Percentiles rank a stretch among this genome's conserved stretches.
phyloP scores from a whole-genome alignment of 2,113 vertebrate species.

The Malurus melanocephalus region DNA sequence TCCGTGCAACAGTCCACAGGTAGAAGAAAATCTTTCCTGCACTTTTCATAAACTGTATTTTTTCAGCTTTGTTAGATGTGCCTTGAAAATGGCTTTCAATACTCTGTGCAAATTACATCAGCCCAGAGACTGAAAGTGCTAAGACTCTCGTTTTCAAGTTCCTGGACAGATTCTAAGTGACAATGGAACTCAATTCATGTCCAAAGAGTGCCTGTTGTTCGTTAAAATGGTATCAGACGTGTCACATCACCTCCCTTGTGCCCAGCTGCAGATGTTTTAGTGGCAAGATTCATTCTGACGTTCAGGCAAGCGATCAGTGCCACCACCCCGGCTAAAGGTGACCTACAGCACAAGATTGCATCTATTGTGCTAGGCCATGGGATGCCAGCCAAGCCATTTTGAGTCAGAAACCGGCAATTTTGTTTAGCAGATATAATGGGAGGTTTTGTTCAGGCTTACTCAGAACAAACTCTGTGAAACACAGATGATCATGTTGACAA shows the following conservation, averaged over 20 bases:
- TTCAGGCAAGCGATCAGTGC: neutral
- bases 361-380: neutral
- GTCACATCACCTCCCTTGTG: neutral
- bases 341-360: neutral
- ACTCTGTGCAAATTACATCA: neutral
- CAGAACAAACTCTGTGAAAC: neutral
- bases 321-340: neutral
- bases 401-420: neutral
- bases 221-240: neutral
- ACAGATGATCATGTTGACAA: neutral
- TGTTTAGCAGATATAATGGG: neutral
- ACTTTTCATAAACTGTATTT: neutral
- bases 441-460: neutral
- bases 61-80: neutral
- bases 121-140: neutral
- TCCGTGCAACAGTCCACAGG: neutral
- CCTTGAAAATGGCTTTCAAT: neutral
- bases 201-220: neutral
- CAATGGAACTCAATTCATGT: constrained; percentile 34
- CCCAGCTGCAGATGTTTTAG: neutral
- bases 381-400: neutral
- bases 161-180: constrained; percentile 18
- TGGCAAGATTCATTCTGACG: neutral
- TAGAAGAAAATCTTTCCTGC: neutral
- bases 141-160: constrained; percentile 16